These are phyloP conservation scores for Megaceryle maxima DNA, from an alignment of 2,113 vertebrate species.

Conservation along the genomic window DNA sequence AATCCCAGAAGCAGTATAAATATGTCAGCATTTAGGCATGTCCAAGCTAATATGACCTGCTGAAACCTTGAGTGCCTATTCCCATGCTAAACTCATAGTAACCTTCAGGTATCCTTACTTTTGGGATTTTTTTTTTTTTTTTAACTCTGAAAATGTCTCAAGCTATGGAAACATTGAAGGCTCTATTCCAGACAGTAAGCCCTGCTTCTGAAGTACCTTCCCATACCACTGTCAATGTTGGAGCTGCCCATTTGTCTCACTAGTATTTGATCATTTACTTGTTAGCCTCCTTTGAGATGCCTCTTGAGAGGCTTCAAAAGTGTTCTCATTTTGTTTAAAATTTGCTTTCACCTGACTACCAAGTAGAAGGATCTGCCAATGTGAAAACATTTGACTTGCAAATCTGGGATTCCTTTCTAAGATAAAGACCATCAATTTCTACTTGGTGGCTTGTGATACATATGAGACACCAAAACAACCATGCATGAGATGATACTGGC, in stretches of 20 bases:
- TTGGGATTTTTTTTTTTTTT: background rate
- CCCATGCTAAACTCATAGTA: background rate
- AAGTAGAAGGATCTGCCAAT: background rate
- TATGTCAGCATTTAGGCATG: background rate
- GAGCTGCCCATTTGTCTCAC: background rate
- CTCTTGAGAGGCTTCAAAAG: background rate
- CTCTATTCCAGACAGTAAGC: background rate
- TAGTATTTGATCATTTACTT: background rate
- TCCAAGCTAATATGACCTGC: background rate
- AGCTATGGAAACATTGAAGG: background rate
- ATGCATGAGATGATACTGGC: background rate
- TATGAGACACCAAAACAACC: background rate
- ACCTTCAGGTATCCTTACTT: background rate
- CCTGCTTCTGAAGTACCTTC: background rate
- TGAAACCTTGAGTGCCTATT: background rate
- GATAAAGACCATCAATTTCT: background rate
- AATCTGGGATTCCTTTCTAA: background rate
- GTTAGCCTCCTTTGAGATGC: background rate
- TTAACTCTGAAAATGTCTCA: background rate
- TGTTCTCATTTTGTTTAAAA: background rate
- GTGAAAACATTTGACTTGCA: background rate
- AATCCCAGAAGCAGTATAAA: background rate
- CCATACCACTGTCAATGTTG: background rate
- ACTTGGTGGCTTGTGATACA: background rate
- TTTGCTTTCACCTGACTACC: background rate